A percentile compares a stretch with the other conserved stretches of the same genome.
These are phyloP conservation scores for Chrysodeixis includens DNA, from an alignment of 2,888 invertebrate species.

Conservation along the genomic window DNA sequence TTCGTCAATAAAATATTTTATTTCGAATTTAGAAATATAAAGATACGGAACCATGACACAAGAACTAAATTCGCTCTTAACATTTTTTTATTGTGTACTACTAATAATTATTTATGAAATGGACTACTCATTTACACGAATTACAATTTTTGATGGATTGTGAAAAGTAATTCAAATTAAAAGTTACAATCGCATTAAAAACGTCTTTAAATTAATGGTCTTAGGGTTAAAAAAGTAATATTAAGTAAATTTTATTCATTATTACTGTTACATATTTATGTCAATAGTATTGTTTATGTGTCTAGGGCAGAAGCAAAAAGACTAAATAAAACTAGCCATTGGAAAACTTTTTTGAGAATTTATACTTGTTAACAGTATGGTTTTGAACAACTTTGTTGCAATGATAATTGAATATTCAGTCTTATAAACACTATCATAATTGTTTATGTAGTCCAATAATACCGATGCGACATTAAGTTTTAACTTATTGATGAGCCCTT, in stretches of 20 bases:
- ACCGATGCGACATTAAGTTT: too few relatives aligned
- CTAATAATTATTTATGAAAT: slow-evolving; percentile 33
- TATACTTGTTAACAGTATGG: not conserved
- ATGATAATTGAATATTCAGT: too few relatives aligned
- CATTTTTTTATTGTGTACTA: slow-evolving; percentile 26
- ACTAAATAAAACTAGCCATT: not conserved
- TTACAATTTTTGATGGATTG: slow-evolving; percentile 27
- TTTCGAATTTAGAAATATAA: too few relatives aligned
- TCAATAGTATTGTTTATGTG: not conserved
- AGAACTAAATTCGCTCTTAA: slow-evolving; percentile 10
- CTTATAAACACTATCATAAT: too few relatives aligned
- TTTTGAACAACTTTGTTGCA: not conserved
- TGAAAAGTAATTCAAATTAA: slow-evolving; percentile 10
- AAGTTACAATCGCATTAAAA: too few relatives aligned
- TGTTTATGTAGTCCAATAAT: too few relatives aligned
- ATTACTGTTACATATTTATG: slow-evolving; percentile 16
- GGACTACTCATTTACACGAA: slow-evolving; percentile 14
- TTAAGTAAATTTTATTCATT: not conserved
- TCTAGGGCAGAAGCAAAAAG: not conserved
- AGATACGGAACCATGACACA: not conserved
- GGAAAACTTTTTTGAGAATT: not conserved
- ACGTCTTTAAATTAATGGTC: not conserved
- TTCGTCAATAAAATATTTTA: not conserved
- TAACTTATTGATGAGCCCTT: too few relatives aligned
- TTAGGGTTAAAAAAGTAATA: not conserved